Base-by-base conservation (phyloP, 2,113 vertebrate species). In the Spheniscus mendiculus region DNA sequence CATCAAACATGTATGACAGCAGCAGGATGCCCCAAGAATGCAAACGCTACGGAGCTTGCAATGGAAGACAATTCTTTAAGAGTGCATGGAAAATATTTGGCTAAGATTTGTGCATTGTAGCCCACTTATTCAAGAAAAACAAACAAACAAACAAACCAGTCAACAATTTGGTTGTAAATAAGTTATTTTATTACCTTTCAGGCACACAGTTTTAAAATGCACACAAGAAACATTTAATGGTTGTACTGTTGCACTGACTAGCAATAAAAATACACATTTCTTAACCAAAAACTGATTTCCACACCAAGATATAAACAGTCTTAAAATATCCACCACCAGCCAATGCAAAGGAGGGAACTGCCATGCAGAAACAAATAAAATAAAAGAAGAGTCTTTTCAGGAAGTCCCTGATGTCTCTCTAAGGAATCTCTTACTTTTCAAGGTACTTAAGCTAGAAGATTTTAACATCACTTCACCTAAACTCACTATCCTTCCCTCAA, bases 301-400 rank as follows among this genome's bases (percentile, higher is more conserved):
- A 96, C n/a, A 94, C 49, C 26, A 86, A 82, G 38, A 83, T 95
- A 91, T 45, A 87, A 95, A 93, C 42, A 78, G 53, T 85, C 34
- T 82, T 87, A 80, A 93, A 92, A 77, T 94, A 96, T 77, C 97
- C 92, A 94, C 95, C 95, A 98, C 97, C 97, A 95, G 95, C 87
- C 69, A 96, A 84, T 67, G 95, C 94, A 91, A 93, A 92, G 69
- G 95, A 93, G 82, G 74, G 88, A 96, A 96, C 93, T 92, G 89
- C 96, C 97, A 97, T 98, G 98, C 97, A 97, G 91, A 93, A 87
- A 90, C 84, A 97, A 96, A 97, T 34, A 89, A 87, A 95, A 88
- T 47, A 80, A 92, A 86, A 87, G 61, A 86, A 65, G n/a, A 84
- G 42, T 42, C 22, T 94, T 91, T 84, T 92, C 77, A 93, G 86